Conservation (phyloP, 2,113 vertebrate genomes). For the Macroglossus sobrinus region DNA sequence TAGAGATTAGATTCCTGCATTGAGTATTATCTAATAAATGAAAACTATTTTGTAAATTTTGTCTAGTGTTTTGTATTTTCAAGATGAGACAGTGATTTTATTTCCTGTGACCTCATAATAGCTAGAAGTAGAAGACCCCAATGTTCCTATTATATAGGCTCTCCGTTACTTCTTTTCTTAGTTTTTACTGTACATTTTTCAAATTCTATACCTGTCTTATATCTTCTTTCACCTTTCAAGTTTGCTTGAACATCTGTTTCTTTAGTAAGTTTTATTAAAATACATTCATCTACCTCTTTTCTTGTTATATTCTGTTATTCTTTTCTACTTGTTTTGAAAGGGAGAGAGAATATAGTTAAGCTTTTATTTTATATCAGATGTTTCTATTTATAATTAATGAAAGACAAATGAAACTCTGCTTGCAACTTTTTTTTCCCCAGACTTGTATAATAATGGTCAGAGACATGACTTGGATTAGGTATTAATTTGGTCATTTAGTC, state of each 20-base stretch:
- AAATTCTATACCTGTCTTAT: not conserved
- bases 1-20: not conserved
- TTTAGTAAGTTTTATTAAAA: not conserved
- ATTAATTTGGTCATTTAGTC: not conserved
- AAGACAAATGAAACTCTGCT: not conserved
- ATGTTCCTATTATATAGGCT: not conserved
- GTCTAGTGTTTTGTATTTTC: not conserved
- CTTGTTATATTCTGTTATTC: not conserved
- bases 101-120: not conserved
- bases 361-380: not conserved
- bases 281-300: not conserved
- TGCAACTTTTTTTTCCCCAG: not conserved
- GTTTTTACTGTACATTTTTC: not conserved
- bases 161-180: not conserved
- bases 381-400: not conserved
- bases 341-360: not conserved
- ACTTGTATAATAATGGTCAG: not conserved
- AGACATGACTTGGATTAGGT: not conserved
- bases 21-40: not conserved
- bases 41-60: not conserved
- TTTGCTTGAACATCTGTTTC: not conserved
- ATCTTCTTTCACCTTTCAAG: not conserved
- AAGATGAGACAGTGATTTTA: not conserved
- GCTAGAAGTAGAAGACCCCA: not conserved
- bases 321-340: not conserved